These are phyloP conservation scores for Drosophila azteca DNA, from an alignment of 1,140 invertebrate species.

Conservation along the genomic window DNA sequence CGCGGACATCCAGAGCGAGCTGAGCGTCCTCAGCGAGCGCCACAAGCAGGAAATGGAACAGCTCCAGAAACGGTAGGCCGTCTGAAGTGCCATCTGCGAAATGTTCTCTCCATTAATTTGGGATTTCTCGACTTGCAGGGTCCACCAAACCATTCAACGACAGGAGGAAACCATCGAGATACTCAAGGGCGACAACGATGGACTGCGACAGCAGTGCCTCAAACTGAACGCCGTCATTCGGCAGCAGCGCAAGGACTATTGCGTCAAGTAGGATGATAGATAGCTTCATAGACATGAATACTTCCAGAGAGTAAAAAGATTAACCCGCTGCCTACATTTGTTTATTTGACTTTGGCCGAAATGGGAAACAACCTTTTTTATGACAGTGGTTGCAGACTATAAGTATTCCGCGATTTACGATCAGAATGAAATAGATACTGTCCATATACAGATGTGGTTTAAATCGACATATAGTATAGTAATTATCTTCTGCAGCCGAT, in stretches of 20 bases:
- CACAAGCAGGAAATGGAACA: conserved; percentile 84
- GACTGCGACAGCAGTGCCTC: conserved; percentile 88
- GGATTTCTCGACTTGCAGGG: conserved; percentile 83
- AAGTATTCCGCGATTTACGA: no score
- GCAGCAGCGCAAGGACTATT: conserved; percentile 89
- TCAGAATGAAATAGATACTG: no score
- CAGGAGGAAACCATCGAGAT: conserved; percentile 90
- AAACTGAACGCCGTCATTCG: conserved; percentile 90
- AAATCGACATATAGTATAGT: no score
- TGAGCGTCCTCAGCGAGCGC: conserved; percentile 76
- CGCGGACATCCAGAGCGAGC: conserved; percentile 85
- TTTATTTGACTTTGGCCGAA: no score
- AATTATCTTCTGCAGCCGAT: no score
- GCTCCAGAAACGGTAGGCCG: conserved; percentile 76
- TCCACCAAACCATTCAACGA: conserved; percentile 90
- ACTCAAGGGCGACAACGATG: conserved; percentile 88
- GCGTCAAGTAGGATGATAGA: conserved; percentile 81
- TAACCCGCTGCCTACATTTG: no score
- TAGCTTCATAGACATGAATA: neutral
- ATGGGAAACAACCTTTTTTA: no score
- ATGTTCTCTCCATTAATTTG: conserved; percentile 3
- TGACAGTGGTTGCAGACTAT: no score
- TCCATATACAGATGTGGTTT: no score
- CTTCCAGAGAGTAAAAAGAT: neutral
- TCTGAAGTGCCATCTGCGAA: neutral